Conservation (phyloP, 2,888 invertebrate genomes). For the Argyra leucocephala region DNA sequence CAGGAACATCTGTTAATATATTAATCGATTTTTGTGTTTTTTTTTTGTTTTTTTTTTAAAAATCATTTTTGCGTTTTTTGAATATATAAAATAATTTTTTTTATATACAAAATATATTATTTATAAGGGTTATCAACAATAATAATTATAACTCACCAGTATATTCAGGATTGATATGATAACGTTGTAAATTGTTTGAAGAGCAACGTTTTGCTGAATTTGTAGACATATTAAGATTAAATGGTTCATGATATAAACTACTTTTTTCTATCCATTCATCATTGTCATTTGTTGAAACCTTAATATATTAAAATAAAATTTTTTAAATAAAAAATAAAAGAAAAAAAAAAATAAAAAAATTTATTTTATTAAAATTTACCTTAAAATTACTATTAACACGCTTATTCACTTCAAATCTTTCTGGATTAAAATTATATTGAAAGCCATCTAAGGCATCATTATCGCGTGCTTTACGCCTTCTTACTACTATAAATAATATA, state of each 20-base stretch:
- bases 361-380: conserved; percentile 32
- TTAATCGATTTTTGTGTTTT: neutral
- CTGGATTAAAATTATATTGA: conserved; percentile 44
- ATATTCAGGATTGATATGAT: conserved; percentile 50
- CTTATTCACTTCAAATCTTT: conserved; percentile 44
- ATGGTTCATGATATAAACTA: conserved; percentile 46
- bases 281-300: conserved; percentile 33
- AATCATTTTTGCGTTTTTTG: neutral
- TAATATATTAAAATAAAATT: neutral
- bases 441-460: conserved; percentile 43
- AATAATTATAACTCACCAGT: conserved; percentile 44
- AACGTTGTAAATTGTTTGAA: conserved; percentile 44
- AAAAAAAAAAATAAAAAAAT: conserved; percentile 25
- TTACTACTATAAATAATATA: conserved; percentile 59
- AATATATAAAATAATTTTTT: too few species aligned
- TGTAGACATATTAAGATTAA: conserved; percentile 45
- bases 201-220: conserved; percentile 44
- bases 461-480: conserved; percentile 46
- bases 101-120: too few species aligned
- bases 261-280: conserved; percentile 44
- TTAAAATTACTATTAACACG: conserved; percentile 44
- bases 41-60: neutral
- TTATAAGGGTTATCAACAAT: too few species aligned
- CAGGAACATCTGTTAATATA: conserved; percentile 47
- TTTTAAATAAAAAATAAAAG: neutral